Evolutionary conservation across 2,797 vertebrate genomes (phyloP).

Genomic region (Bucorvus abyssinicus): DNA sequence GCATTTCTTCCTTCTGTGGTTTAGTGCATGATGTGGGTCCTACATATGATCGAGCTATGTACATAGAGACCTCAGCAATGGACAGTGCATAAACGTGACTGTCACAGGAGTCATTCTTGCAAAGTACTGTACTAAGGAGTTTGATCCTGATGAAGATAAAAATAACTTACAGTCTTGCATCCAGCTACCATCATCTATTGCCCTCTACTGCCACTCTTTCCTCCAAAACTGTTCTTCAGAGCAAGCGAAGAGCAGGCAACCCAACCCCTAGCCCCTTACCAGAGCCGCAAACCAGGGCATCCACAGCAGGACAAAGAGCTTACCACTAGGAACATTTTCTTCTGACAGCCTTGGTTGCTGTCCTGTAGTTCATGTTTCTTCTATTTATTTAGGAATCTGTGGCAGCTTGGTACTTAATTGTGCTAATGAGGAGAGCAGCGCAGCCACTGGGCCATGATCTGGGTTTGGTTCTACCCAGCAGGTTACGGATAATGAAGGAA

Average conservation of each 20-base stretch:
- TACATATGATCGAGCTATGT: background rate
- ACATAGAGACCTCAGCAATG: background rate
- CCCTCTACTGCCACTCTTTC: background rate
- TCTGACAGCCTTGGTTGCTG: background rate
- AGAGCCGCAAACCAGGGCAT: background rate
- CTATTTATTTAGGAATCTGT: background rate
- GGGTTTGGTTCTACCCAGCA: background rate
- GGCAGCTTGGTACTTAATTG: background rate
- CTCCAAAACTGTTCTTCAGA: background rate
- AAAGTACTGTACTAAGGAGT: background rate
- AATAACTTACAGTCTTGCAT: background rate
- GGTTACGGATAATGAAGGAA: background rate
- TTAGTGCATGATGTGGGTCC: background rate
- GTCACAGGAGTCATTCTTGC: background rate
- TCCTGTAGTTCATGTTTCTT: background rate
- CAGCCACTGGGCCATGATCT: background rate
- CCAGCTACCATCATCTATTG: background rate
- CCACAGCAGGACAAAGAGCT: background rate
- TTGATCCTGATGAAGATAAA: background rate
- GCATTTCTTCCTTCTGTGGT: background rate
- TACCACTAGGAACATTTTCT: background rate
- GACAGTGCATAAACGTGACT: background rate
- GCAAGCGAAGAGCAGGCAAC: background rate
- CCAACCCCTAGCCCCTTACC: background rate
- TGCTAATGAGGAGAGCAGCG: background rate